Base-by-base conservation (phyloP, 2,888 invertebrate species). In the Mythimna pallens region DNA sequence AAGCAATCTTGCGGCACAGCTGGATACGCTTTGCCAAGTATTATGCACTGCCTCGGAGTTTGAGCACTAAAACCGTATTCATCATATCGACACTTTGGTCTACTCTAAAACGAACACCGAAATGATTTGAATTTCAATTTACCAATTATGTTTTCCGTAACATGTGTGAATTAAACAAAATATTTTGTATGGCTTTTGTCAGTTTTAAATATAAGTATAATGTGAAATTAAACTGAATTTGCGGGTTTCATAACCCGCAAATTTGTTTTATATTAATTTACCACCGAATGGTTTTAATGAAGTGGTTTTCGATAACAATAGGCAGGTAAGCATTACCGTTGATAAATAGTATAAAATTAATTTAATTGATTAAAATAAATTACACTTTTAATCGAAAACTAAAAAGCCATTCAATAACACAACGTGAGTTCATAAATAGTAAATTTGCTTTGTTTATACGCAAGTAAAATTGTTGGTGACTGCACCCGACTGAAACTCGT, bases 381-480 rank as follows among this genome's bases (percentile, higher is more conserved):
- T 20, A 12, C 22, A 25, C 0, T 34, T 77, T 54, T 2, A 36
- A 47, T 43, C 25, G 7, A 52, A 57, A 34, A 10, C 20, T 17
- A 20, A 50, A 69, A 57, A 36, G 6, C 6, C 20, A 30, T 20
- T 50, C 14, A 40, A 47, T 36, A 43, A 62, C 59, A 47, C 47
- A 47, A 30, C n/a, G 8, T 54, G 36, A 77, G 36, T 54, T n/a
- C 5, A 12, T 34, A 55, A 65, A 61, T 34, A 30, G 12, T 30
- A 22, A 43, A 43, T 65, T 52, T 61, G 9, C 52, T 58, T 62
- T 30, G 58, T 59, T 58, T 25, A 12, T 47, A 14, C 43, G 43
- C 36, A 30, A 43, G 36, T 30, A 30, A 47, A 65, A 58, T 72
- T 77, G 52, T 77, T 62, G 20, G 12, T 25, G n/a, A 54, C 22